A percentile compares a stretch with the other conserved stretches of the same genome.
Conservation (phyloP, 2,888 invertebrate species). For the Drosophila setosimentum region DNA sequence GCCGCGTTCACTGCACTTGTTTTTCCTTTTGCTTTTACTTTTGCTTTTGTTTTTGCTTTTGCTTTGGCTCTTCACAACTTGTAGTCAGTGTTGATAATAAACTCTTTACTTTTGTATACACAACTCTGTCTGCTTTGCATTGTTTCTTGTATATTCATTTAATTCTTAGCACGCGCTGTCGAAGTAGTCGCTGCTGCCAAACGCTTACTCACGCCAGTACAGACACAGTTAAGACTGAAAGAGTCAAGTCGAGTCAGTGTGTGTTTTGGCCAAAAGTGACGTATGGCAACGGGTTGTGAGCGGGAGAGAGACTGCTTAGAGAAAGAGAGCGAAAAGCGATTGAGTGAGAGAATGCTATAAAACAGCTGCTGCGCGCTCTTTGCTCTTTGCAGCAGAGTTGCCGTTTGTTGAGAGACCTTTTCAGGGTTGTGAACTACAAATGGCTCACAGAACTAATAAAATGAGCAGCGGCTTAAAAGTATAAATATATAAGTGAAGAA, state of each 20-base stretch:
- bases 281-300: conserved; percentile 58
- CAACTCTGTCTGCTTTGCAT: conserved; percentile 44
- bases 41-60: conserved; percentile 16
- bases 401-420: conserved; percentile 16
- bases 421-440: conserved; percentile 44
- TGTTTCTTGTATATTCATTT: conserved; percentile 38
- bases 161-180: conserved; percentile 60
- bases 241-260: conserved; percentile 37
- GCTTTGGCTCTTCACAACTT: conserved; percentile 35
- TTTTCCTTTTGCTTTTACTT: conserved; percentile 24
- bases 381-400: conserved; percentile 40
- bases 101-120: conserved; percentile 42
- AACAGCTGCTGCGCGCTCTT: conserved; percentile 48
- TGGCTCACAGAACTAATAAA: conserved; percentile 4
- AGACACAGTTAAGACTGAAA: conserved; percentile 69
- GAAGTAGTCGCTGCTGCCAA: conserved; percentile 37
- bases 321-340: neutral
- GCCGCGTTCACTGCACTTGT: conserved; percentile 69
- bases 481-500: neutral
- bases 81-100: conserved; percentile 60
- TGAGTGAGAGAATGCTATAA: conserved; percentile 19
- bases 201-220: conserved; percentile 68
- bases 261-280: conserved; percentile 74
- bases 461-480: neutral
- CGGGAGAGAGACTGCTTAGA: conserved; percentile 15